phyloP scores from a whole-genome alignment of 2,113 vertebrate species.

The Nyctereutes procyonoides region DNA sequence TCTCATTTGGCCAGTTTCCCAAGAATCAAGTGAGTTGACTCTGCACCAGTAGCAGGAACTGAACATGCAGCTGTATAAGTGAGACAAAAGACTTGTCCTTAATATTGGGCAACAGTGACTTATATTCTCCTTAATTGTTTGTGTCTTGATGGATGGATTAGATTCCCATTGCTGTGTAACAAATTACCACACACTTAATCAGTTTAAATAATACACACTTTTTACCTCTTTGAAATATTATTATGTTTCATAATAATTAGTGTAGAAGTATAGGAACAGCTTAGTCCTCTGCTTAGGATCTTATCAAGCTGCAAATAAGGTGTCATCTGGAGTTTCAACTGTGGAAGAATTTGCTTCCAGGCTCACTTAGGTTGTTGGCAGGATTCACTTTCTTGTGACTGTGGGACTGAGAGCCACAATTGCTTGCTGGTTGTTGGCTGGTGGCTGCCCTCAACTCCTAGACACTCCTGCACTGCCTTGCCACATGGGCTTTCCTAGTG shows the following conservation, averaged over 20 bases:
- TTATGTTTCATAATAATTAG: background rate
- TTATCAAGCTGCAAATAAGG: background rate
- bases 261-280: background rate
- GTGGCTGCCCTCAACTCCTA: background rate
- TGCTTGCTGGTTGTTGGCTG: background rate
- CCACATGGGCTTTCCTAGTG: rapidly evolving
- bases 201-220: constrained; percentile 1
- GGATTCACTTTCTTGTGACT: background rate
- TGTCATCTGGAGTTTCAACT: background rate
- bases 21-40: background rate
- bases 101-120: background rate
- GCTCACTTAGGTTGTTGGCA: background rate
- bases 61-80: background rate
- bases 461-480: background rate
- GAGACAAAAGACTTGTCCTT: background rate
- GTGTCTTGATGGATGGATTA: background rate
- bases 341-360: background rate
- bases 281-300: background rate
- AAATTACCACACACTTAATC: background rate
- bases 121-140: background rate
- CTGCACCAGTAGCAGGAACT: background rate
- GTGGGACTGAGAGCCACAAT: background rate
- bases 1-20: background rate
- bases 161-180: background rate
- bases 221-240: background rate